Conservation (phyloP, 2,113 vertebrate genomes). For the Microcebus murinus region DNA sequence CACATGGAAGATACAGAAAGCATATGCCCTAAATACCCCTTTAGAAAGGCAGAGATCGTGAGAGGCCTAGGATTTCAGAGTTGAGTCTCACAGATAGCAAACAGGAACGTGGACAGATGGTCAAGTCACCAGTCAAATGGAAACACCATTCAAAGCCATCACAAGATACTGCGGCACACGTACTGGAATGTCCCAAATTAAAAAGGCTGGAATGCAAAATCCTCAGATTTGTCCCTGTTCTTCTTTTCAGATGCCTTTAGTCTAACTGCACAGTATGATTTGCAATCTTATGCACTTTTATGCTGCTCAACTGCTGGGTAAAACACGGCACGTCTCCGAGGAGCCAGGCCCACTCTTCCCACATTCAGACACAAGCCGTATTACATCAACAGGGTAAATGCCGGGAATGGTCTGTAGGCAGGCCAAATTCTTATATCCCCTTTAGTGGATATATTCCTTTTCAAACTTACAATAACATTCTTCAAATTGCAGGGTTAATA, state of each 20-base stretch:
- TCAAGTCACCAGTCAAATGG: neutral
- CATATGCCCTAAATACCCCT: neutral
- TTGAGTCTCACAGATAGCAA: neutral
- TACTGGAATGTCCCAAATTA: neutral
- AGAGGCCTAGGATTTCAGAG: neutral
- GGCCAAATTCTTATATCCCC: neutral
- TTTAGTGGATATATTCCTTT: neutral
- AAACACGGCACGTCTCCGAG: conserved; percentile 3
- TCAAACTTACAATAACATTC: neutral
- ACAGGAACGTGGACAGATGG: neutral
- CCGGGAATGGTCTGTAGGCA: neutral
- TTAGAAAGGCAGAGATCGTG: neutral
- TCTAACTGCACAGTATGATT: neutral
- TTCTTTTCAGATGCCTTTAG: neutral
- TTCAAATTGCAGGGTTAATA: conserved; percentile 6
- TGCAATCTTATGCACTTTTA: conserved; percentile 24
- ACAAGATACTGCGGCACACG: neutral
- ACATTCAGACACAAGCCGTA: neutral
- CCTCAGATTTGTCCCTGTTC: neutral
- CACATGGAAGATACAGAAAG: neutral
- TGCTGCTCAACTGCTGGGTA: neutral
- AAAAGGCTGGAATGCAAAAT: neutral
- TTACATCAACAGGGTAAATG: neutral
- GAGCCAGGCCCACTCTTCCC: neutral
- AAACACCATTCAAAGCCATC: neutral